Evolutionary conservation across 1,140 invertebrate species (phyloP).

Genomic region (Stratiolaelaps scimitus): DNA sequence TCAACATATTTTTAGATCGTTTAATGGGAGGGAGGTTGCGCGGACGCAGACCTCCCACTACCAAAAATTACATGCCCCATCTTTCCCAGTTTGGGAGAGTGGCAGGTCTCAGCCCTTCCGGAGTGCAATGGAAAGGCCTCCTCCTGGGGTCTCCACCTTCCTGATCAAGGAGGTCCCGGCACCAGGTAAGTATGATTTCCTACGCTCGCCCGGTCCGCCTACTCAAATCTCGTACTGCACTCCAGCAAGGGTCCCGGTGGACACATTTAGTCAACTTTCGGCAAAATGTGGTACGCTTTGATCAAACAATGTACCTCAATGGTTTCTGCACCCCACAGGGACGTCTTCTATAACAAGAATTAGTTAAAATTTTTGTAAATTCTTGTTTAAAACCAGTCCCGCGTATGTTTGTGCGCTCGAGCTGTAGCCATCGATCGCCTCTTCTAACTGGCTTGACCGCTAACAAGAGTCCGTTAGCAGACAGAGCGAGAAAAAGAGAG

Average conservation of each 20-base stretch:
- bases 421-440: too few relatives aligned
- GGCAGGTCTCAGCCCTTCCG: neutral
- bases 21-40: too few relatives aligned
- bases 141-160: constrained; percentile 24
- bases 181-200: constrained; percentile 22
- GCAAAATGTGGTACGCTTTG: neutral
- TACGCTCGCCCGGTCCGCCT: neutral
- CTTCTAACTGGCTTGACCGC: too few relatives aligned
- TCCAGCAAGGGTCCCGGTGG: neutral
- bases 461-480: too few relatives aligned
- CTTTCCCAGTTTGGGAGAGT: constrained; percentile 12
- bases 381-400: too few relatives aligned
- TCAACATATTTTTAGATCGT: too few relatives aligned
- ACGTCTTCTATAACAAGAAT: too few relatives aligned
- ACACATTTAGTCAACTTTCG: neutral
- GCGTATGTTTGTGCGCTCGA: too few relatives aligned
- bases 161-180: constrained; percentile 1
- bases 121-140: constrained; percentile 27
- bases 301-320: too few relatives aligned
- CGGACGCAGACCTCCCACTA: constrained; percentile 12
- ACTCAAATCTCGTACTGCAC: neutral
- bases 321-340: too few relatives aligned
- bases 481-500: too few relatives aligned
- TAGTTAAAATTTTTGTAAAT: too few relatives aligned
- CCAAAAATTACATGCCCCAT: constrained; percentile 23